phyloP scores from a whole-genome alignment of 2,797 vertebrate species.

The Pangasius macronema region DNA sequence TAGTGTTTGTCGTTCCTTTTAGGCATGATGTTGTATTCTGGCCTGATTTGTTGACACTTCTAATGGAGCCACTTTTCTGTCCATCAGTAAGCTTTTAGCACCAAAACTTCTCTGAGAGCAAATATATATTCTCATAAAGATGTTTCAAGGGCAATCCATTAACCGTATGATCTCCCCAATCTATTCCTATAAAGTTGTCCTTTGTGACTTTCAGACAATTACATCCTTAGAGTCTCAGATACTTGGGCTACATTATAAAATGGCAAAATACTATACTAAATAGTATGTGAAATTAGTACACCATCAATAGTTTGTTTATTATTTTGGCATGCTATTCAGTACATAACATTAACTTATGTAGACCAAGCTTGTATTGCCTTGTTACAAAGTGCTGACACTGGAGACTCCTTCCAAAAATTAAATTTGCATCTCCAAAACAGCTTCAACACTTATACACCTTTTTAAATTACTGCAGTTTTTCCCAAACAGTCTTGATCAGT shows the following conservation, averaged over 20 bases:
- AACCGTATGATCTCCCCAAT: background rate
- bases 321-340: background rate
- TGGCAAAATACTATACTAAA: background rate
- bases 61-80: constrained; percentile 36
- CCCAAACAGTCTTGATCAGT: background rate
- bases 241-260: background rate
- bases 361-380: background rate
- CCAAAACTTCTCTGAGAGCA: background rate
- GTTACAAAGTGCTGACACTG: background rate
- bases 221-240: background rate
- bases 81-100: constrained; percentile 28
- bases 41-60: constrained; percentile 16
- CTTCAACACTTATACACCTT: background rate
- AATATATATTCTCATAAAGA: background rate
- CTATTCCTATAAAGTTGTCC: background rate
- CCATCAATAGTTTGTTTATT: background rate
- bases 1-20: constrained; percentile 39
- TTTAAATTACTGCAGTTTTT: background rate
- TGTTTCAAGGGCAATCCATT: background rate
- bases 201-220: background rate
- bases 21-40: background rate
- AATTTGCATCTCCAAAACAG: too few species aligned
- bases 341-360: background rate
- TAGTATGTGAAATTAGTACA: background rate
- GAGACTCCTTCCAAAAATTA: background rate